Conservation (phyloP, 2,888 invertebrate genomes). For the Troides aeacus region DNA sequence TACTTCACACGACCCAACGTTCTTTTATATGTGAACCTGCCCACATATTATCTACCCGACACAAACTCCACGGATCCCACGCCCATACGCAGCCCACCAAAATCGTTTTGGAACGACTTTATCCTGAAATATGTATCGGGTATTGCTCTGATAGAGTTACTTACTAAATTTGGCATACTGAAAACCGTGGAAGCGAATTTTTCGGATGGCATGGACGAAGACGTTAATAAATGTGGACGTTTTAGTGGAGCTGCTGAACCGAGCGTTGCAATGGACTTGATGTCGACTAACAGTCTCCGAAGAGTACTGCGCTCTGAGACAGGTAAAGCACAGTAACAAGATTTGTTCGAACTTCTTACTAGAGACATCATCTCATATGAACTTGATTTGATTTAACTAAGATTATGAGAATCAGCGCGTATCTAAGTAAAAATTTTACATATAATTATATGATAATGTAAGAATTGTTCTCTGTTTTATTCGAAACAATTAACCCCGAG, state of each 20-base stretch:
- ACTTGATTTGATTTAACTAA: background rate
- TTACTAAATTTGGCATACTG: slow-evolving; percentile 38
- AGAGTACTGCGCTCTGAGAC: slow-evolving; percentile 6
- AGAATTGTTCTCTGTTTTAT: too few relatives aligned
- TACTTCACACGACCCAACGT: slow-evolving; percentile 38
- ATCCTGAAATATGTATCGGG: slow-evolving; percentile 41
- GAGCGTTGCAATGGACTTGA: slow-evolving; percentile 18
- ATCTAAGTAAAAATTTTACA: too few relatives aligned
- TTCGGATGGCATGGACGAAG: slow-evolving; percentile 37
- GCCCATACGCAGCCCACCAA: slow-evolving; percentile 24
- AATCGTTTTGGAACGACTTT: slow-evolving; percentile 36
- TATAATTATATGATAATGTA: too few relatives aligned
- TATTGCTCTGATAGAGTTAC: slow-evolving; percentile 34
- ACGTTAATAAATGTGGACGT: slow-evolving; percentile 41
- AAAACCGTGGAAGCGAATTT: slow-evolving; percentile 32
- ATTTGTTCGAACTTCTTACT: background rate
- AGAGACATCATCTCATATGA: background rate
- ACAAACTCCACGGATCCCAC: slow-evolving; percentile 22
- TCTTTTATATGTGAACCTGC: slow-evolving; percentile 40
- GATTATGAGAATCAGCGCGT: too few relatives aligned
- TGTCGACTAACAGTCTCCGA: background rate
- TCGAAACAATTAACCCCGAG: too few relatives aligned
- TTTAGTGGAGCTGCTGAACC: slow-evolving; percentile 36
- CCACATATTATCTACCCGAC: slow-evolving; percentile 40
- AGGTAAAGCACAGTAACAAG: slow-evolving; percentile 13